Evolutionary conservation across 1,140 invertebrate genomes (phyloP).

Genomic region (Caenorhabditis briggsae): DNA sequence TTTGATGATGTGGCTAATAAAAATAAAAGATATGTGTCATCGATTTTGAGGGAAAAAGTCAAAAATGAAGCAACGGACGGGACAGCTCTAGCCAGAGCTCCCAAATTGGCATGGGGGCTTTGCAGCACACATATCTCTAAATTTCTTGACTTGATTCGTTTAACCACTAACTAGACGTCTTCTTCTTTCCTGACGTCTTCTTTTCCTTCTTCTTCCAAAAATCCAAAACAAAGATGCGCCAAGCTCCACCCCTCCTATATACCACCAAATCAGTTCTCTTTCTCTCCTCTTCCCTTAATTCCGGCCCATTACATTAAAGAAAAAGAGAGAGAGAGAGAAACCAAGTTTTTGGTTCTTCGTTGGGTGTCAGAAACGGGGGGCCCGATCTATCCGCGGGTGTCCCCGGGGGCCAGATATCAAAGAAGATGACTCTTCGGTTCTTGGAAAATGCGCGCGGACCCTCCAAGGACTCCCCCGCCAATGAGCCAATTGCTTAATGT

Average conservation of each 20-base stretch:
- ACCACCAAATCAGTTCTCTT: conserved; percentile 18
- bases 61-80: conserved; percentile 20
- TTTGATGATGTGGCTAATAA: too few species aligned
- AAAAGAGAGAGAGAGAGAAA: background rate
- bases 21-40: too few species aligned
- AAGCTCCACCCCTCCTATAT: background rate
- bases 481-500: conserved; percentile 54
- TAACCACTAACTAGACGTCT: conserved; percentile 47
- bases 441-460: background rate
- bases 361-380: background rate
- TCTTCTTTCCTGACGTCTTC: background rate
- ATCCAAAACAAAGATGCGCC: background rate
- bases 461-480: conserved; percentile 3
- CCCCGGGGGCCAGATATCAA: conserved; percentile 48
- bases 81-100: background rate
- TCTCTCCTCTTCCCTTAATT: conserved; percentile 37
- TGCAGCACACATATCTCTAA: conserved; percentile 17
- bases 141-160: conserved; percentile 33
- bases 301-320: conserved; percentile 44
- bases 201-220: background rate
- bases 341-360: background rate
- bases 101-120: conserved; percentile 18
- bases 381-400: background rate
- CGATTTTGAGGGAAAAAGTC: background rate
- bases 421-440: too few species aligned